A percentile compares a stretch with the other conserved stretches of the same genome.
Conservation (phyloP, 2,888 invertebrate genomes). For the Drosophila suboccidentalis region DNA sequence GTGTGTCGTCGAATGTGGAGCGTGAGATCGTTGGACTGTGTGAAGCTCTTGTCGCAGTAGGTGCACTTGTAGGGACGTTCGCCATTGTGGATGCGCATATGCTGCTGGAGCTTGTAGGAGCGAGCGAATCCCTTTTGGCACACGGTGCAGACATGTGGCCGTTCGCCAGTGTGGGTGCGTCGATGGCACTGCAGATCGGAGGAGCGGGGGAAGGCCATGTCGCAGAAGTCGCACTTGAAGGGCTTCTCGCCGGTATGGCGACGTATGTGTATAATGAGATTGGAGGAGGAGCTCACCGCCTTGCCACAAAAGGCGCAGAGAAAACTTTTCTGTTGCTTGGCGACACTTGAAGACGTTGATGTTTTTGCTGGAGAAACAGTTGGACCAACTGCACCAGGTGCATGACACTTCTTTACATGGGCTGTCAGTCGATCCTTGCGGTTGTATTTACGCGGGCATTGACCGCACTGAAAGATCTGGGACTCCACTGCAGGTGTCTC, state of each 20-base stretch:
- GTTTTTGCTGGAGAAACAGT: neutral
- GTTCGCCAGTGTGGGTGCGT: conserved; percentile 88
- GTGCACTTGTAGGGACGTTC: conserved; percentile 88
- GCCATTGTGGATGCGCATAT: conserved; percentile 88
- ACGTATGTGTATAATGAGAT: conserved; percentile 89
- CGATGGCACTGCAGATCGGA: conserved; percentile 88
- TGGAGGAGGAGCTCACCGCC: conserved; percentile 88
- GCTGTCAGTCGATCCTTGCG: conserved; percentile 83
- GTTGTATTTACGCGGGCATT: conserved; percentile 83
- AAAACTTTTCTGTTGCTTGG: conserved; percentile 85
- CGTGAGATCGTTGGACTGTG: conserved; percentile 90
- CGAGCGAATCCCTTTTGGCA: conserved; percentile 87
- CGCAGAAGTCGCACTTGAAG: conserved; percentile 88
- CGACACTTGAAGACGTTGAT: neutral
- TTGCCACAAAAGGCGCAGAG: conserved; percentile 88
- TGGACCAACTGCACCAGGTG: conserved; percentile 9
- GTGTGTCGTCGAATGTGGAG: conserved; percentile 90
- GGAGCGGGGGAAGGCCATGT: conserved; percentile 88
- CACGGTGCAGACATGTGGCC: conserved; percentile 86
- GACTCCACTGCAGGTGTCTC: conserved; percentile 14
- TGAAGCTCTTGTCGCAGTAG: conserved; percentile 87
- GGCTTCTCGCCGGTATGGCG: conserved; percentile 89
- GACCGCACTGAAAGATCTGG: conserved; percentile 78
- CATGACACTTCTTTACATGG: conserved; percentile 80
- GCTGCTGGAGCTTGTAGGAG: conserved; percentile 88